Evolutionary conservation across 2,888 invertebrate species (phyloP).

Genomic region (Eupeodes latifasciatus): DNA sequence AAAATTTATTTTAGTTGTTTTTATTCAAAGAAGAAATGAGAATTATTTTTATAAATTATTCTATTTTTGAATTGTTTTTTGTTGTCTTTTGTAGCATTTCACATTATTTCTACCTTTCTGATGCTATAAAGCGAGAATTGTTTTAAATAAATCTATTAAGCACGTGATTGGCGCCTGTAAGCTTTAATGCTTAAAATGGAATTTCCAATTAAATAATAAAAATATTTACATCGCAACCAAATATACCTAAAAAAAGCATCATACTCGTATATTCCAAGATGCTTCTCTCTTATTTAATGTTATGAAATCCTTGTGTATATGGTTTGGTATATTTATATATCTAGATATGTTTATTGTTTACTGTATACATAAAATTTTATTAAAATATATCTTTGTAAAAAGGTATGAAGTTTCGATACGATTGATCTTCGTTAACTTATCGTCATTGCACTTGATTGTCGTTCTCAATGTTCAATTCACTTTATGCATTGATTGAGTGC

Average conservation of each 20-base stretch:
- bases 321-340: background rate
- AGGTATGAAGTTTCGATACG: constrained; percentile 4
- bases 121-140: background rate
- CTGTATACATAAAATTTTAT: background rate
- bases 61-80: constrained; percentile 14
- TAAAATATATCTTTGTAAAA: background rate
- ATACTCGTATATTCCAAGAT: constrained; percentile 21
- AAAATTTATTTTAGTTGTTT: no score
- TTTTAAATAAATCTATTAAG: constrained; percentile 18
- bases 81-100: background rate
- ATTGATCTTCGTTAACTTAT: constrained; percentile 36
- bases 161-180: constrained; percentile 37
- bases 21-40: background rate
- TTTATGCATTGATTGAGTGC: constrained; percentile 49
- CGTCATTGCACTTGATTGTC: constrained; percentile 62
- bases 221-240: background rate
- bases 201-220: constrained; percentile 18
- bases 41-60: background rate
- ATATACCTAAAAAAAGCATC: background rate
- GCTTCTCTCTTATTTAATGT: background rate
- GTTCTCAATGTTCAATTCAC: constrained; percentile 37
- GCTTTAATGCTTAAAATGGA: constrained; percentile 26
- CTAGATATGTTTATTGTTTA: background rate
- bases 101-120: background rate
- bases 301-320: constrained; percentile 27